Base-by-base conservation (phyloP, 2,888 invertebrate genomes). In the Spicauda simplicius region DNA sequence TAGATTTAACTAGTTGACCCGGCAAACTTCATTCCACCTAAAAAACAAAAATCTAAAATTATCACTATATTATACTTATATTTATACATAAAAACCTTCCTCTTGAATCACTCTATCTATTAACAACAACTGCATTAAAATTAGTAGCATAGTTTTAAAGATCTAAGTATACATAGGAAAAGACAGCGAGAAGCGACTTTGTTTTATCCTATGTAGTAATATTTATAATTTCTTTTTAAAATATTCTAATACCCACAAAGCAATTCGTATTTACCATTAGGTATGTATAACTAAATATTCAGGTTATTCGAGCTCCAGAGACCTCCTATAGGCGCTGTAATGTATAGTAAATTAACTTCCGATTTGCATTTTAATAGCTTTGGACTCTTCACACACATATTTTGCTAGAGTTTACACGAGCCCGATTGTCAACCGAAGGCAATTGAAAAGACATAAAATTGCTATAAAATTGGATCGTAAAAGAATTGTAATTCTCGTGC, bases 361-460 rank as follows among this genome's bases (percentile, higher is more conserved):
- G 80, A 91, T 91, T 90, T 84, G 81, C 88, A 92, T 91, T 83
- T 86, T 85, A 90, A 90, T 89, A 79, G 80, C 77, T 77, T 82
- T 68, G 77, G 78, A 81, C 79, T 82, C 82, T 82, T 83, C 80
- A 80, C 81, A 83, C 77, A 79, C 84, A 83, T 86, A 88, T 86
- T 87, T 88, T 80, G 85, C 90, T 92, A 92, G 88, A 90, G 84
- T 88, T 90, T 89, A 90, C 86, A 83, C 82, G 81, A 77, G 78
- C 83, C 82, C 81, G 80, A 88, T 90, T 90, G 89, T 90, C 91
- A 88, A 83, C 82, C 78, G 76, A 81, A 74, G 80, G 88, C 88
- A 89, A 92, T 92, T 88, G 90, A 76, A 86, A 88, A 86, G 72
- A 77, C 82, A 90, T 93, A 91, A 91, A 92, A 91, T 87, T 76